A percentile compares a stretch with the other conserved stretches of the same genome.
These are phyloP conservation scores for Hippocampus guttulatus DNA, from an alignment of 2,113 vertebrate species.

Conservation along the genomic window DNA sequence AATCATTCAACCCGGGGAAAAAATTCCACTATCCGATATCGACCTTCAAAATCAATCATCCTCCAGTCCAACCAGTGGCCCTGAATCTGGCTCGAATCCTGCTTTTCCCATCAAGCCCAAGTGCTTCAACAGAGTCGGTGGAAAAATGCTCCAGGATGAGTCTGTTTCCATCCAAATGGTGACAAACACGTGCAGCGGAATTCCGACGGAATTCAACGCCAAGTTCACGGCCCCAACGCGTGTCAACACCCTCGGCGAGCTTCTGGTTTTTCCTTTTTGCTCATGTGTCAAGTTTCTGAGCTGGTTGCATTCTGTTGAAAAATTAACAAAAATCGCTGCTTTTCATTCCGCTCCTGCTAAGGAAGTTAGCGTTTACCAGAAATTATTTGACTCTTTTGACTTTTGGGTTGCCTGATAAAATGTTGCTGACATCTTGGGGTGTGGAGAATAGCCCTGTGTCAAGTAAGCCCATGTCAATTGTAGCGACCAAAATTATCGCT, in stretches of 20 bases:
- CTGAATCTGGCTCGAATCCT: slow-evolving; percentile 48
- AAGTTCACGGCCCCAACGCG: slow-evolving; percentile 15
- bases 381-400: no score
- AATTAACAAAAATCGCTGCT: no score
- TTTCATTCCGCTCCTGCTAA: no score
- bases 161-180: slow-evolving; percentile 12
- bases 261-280: slow-evolving; percentile 54
- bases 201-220: background rate
- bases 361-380: no score
- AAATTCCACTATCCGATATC: slow-evolving; percentile 41
- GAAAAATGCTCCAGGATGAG: slow-evolving; percentile 42
- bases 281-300: no score
- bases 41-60: slow-evolving; percentile 62
- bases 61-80: background rate
- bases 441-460: no score
- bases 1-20: slow-evolving; percentile 25
- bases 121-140: slow-evolving; percentile 44
- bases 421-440: no score
- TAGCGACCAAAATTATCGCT: no score
- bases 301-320: no score
- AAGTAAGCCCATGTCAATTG: no score
- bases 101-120: slow-evolving; percentile 58
- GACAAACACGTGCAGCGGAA: background rate
- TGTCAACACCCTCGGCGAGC: slow-evolving; percentile 53
- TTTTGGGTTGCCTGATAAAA: no score